Evolutionary conservation across 1,140 invertebrate species (phyloP), one percentile per base, ranked within the genome.

Genomic region (Pogonus chalceus): DNA sequence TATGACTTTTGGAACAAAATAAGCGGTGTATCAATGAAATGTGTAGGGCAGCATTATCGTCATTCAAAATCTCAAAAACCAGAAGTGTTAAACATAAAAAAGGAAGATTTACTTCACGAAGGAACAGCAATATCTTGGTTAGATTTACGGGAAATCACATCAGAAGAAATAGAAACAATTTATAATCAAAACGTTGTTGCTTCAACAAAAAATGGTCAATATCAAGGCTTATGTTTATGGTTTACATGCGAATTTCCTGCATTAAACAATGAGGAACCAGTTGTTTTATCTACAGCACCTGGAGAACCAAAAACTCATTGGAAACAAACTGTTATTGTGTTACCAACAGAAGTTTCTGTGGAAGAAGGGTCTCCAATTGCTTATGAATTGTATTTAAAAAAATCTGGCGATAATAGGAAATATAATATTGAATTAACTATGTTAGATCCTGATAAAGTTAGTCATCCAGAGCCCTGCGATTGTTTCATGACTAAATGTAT

Each of bases 251-350:
- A 69, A 22, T 83, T 83, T 60, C 61, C 65, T 10, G 56, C 64
- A 46, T 54, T 18, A 37, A 58, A 43, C 26, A 23, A 37, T 7
- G 16, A 35, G n/a, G 65, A 69, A 58, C 65, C 65, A 12, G 72
- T 88, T n/a, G 67, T 73, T 9, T 76, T 92, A 43, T 83, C 81
- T 52, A 91, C 88, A 58, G 85, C 83, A 63, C 93, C 85, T 51
- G 75, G 74, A 56, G 79, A 80, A 62, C 76, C 77, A 56, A 75
- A 78, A 49, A 98, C 95, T 7, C 95, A 98, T 73, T 98, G 96
- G 96, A 97, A 97, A 71, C 96, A 98, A 72, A 96, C 94, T 1
- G 82, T 96, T 7, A 95, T 99, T 68, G 73, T 82, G 1, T 61
- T 83, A 26, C 80, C 80, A 9, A 66, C 76, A 51, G 73, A 76